Evolutionary conservation across 2,113 vertebrate genomes (phyloP), one percentile per base, ranked within the genome.

Genomic region (Anarhynchus alexandrinus): DNA sequence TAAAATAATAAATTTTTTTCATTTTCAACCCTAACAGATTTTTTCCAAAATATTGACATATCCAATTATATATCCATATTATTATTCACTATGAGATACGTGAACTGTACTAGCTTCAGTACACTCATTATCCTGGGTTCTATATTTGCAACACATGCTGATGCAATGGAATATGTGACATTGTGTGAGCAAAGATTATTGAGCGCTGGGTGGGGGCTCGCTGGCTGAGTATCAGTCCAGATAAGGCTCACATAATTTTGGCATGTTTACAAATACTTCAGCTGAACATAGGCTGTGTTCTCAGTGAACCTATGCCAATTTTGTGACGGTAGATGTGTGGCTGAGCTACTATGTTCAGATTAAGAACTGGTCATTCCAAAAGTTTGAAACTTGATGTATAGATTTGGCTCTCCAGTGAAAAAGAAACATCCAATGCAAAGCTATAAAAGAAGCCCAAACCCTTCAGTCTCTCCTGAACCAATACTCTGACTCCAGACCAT

Each of bases 41-140:
- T 89, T 85, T 64, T 8, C 1, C 5, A 5, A 40, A 66, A 16
- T 67, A 38, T 10, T 72, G 26, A 11, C 16, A 70, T 10, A 49
- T 25, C 3, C 10, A 78, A 45, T 7, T 89, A n/a, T n/a, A n/a
- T n/a, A n/a, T n/a, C n/a, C n/a, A n/a, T n/a, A n/a, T n/a, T n/a
- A n/a, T n/a, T n/a, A n/a, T n/a, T n/a, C 5, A 3, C 16, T 65
- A 4, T 36, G 26, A 52, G 38, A 38, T 19, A 55, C 0, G 1
- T 69, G 73, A 59, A 22, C 16, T 34, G 12, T 49, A 15, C 23
- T 67, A 67, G 15, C 42, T 71, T 76, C 38, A 26, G 42, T 20
- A 43, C 7, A 2, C 42, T 64, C 27, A 11, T 43, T 58, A 38
- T 43, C 38, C 32, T 88, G 11, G 0, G 2, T 76, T 85, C 84